Evolutionary conservation across 2,888 invertebrate species (phyloP).

Genomic region (Ryuthela nishihirai): DNA sequence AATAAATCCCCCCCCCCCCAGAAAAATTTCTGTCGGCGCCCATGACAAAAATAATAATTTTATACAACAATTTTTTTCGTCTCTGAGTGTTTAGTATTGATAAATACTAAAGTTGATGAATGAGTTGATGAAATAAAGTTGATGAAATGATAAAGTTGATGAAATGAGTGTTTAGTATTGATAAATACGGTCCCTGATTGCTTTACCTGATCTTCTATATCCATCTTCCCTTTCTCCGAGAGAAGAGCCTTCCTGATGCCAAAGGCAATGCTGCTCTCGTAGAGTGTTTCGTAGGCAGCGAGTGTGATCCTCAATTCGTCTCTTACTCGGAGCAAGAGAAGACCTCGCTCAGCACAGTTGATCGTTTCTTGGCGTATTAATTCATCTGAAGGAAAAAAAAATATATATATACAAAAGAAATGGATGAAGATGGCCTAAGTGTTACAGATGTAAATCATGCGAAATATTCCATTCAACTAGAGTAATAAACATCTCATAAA

Average conservation of each 20-base stretch:
- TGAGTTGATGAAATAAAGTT: neutral
- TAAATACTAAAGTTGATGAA: neutral
- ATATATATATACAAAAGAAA: neutral
- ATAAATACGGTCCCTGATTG: neutral
- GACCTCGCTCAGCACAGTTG: constrained; percentile 92
- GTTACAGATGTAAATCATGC: too few relatives aligned
- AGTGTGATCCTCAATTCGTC: constrained; percentile 96
- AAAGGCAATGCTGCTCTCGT: constrained; percentile 96
- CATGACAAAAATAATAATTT: neutral
- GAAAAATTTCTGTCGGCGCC: neutral
- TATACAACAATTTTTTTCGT: neutral
- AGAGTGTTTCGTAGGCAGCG: constrained; percentile 92
- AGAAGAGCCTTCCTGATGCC: constrained; percentile 97
- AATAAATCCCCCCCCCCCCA: too few relatives aligned
- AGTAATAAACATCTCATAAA: too few relatives aligned
- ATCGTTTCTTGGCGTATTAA: constrained; percentile 89
- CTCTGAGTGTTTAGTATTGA: neutral
- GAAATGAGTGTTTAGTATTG: neutral
- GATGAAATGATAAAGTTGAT: neutral
- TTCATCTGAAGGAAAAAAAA: constrained; percentile 60
- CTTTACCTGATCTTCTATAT: constrained; percentile 61
- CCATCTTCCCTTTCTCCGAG: constrained; percentile 84
- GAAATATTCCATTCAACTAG: too few relatives aligned
- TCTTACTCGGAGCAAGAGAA: constrained; percentile 83
- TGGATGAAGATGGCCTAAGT: too few relatives aligned